These are phyloP conservation scores for Paracanthobrama guichenoti DNA, from an alignment of 2,113 vertebrate genomes.

Conservation along the genomic window DNA sequence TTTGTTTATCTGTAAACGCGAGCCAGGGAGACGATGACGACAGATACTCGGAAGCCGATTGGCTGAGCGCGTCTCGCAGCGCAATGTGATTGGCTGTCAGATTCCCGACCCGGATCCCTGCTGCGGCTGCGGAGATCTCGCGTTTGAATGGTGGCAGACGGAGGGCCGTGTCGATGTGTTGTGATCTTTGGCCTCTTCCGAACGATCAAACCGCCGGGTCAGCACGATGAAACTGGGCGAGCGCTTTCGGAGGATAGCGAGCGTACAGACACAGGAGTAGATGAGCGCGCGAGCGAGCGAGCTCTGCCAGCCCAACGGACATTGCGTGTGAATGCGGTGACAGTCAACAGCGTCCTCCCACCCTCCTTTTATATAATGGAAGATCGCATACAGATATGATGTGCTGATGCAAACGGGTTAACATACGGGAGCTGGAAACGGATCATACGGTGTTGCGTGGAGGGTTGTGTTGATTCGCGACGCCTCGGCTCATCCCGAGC, in stretches of 20 bases:
- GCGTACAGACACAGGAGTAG: conserved; percentile 48
- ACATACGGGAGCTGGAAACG: neutral
- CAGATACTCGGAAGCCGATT: conserved; percentile 61
- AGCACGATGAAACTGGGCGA: conserved; percentile 65
- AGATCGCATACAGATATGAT: conserved; percentile 23
- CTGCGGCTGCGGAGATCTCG: conserved; percentile 51
- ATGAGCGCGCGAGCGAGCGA: neutral
- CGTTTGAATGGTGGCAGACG: conserved; percentile 58
- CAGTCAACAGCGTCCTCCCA: conserved; percentile 53
- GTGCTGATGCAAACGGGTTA: neutral
- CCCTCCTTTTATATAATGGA: conserved; percentile 31
- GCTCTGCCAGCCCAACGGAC: conserved; percentile 29
- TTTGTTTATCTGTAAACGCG: neutral
- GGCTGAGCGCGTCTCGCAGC: conserved; percentile 51
- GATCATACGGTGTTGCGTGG: neutral
- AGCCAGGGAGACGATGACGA: conserved; percentile 63
- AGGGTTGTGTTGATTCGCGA: neutral
- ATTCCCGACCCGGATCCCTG: conserved; percentile 52
- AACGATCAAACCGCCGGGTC: neutral
- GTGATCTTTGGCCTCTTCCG: conserved; percentile 59
- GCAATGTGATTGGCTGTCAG: conserved; percentile 64
- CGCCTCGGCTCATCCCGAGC: neutral
- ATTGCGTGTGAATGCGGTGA: conserved; percentile 65
- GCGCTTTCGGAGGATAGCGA: conserved; percentile 49
- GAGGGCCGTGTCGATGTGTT: conserved; percentile 74